Evolutionary conservation across 2,888 invertebrate genomes (phyloP).

Genomic region (Drosophila lacicola): DNA sequence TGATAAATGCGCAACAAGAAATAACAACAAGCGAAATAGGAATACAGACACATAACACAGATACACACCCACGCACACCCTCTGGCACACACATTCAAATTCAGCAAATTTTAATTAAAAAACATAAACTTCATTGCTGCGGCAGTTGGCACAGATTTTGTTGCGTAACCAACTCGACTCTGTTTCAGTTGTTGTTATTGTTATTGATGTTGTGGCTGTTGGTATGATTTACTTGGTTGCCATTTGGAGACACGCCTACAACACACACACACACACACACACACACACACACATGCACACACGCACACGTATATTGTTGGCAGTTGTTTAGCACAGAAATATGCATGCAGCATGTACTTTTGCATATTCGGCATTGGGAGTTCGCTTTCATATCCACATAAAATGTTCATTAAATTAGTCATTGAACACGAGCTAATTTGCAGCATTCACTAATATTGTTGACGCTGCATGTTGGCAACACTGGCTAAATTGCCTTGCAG

Average conservation of each 20-base stretch:
- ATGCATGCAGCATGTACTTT: slow-evolving; percentile 16
- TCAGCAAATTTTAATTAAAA: slow-evolving; percentile 75
- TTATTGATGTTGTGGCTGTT: slow-evolving; percentile 31
- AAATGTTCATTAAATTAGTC: slow-evolving; percentile 75
- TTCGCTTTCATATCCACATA: slow-evolving; percentile 42
- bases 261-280: slow-evolving; percentile 10
- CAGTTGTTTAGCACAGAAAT: slow-evolving; percentile 38
- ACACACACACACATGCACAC: background rate
- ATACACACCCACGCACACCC: slow-evolving; percentile 8
- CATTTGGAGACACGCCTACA: slow-evolving; percentile 38
- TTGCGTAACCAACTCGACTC: slow-evolving; percentile 50
- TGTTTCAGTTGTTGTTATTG: slow-evolving; percentile 7
- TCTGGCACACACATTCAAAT: slow-evolving; percentile 43
- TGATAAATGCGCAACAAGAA: slow-evolving; percentile 58
- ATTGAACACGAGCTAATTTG: slow-evolving; percentile 68
- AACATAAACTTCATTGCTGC: slow-evolving; percentile 73
- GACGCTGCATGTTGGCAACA: slow-evolving; percentile 47
- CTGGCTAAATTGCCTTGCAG: slow-evolving; percentile 2
- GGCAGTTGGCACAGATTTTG: slow-evolving; percentile 65
- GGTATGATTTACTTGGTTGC: slow-evolving; percentile 57
- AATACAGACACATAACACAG: slow-evolving; percentile 15
- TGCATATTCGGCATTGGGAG: slow-evolving; percentile 16
- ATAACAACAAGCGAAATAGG: slow-evolving; percentile 52
- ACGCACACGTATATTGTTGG: background rate
- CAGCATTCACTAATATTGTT: slow-evolving; percentile 40